Evolutionary conservation across 2,113 vertebrate genomes (phyloP).

Genomic region (Taxidea taxus): DNA sequence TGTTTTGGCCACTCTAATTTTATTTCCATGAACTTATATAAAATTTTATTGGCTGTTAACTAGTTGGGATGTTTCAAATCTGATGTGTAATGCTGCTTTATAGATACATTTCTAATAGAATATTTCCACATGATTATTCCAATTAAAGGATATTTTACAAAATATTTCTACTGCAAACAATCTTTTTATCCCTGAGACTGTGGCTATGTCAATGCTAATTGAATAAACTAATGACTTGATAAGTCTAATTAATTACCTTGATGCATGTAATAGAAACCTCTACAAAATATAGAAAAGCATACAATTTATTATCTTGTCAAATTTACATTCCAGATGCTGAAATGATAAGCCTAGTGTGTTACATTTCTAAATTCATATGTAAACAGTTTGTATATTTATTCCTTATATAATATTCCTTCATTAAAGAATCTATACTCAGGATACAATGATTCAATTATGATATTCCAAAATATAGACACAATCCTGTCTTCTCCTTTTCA

Average conservation of each 20-base stretch:
- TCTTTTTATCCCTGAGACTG: not conserved
- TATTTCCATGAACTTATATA: not conserved
- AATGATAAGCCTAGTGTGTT: not conserved
- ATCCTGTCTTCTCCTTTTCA: not conserved
- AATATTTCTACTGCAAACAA: not conserved
- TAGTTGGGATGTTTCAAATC: not conserved
- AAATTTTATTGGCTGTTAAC: not conserved
- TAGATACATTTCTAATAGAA: not conserved
- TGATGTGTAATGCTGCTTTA: not conserved
- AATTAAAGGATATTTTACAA: not conserved
- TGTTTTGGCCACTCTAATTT: not conserved
- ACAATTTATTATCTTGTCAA: not conserved
- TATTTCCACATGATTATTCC: not conserved
- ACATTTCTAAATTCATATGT: not conserved
- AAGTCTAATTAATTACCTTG: not conserved
- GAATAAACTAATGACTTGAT: constrained; percentile 17
- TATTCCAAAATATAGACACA: not conserved
- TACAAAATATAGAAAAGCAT: not conserved
- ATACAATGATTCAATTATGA: not conserved
- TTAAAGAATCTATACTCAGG: not conserved
- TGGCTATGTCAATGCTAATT: not conserved
- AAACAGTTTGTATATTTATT: not conserved
- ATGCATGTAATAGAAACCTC: not conserved
- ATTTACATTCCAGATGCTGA: not conserved
- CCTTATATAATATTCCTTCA: not conserved